These are phyloP conservation scores for Teinopalpus imperialis DNA, from an alignment of 2,888 invertebrate species.

Conservation along the genomic window DNA sequence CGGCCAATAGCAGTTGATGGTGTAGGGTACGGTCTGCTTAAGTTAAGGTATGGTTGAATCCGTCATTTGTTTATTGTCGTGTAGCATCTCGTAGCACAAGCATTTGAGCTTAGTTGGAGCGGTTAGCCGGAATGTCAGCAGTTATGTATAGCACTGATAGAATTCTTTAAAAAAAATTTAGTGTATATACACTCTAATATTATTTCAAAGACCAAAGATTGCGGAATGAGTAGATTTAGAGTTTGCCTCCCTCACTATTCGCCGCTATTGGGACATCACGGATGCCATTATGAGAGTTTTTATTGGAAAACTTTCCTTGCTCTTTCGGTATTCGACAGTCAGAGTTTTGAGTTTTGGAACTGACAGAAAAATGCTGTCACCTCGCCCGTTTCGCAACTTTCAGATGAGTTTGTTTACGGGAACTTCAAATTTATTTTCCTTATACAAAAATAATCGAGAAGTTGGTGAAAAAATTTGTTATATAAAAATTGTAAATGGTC, in stretches of 20 bases:
- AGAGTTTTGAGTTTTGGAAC: conserved; percentile 20
- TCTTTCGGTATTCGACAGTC: conserved; percentile 16
- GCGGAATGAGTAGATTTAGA: too few species aligned
- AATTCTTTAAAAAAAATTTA: too few species aligned
- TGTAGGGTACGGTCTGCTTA: too few species aligned
- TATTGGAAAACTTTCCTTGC: conserved; percentile 54
- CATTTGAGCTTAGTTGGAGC: too few species aligned
- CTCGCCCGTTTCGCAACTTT: conserved; percentile 14
- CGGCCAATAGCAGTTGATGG: too few species aligned
- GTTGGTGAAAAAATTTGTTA: background rate
- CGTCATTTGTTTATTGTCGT: too few species aligned
- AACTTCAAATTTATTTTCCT: background rate
- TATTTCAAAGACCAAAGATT: background rate
- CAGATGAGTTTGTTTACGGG: conserved; percentile 21
- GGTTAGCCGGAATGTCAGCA: too few species aligned
- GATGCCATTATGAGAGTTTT: conserved; percentile 47
- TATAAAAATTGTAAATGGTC: too few species aligned
- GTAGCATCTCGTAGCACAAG: too few species aligned
- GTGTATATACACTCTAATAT: too few species aligned
- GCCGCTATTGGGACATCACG: conserved; percentile 38
- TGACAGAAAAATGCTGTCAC: conserved; percentile 22
- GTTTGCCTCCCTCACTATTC: background rate
- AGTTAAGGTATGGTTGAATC: too few species aligned
- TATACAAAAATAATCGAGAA: background rate
- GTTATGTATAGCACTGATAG: too few species aligned